phyloP scores from a whole-genome alignment of 2,888 invertebrate genomes.

The Amphipoea oculea region DNA sequence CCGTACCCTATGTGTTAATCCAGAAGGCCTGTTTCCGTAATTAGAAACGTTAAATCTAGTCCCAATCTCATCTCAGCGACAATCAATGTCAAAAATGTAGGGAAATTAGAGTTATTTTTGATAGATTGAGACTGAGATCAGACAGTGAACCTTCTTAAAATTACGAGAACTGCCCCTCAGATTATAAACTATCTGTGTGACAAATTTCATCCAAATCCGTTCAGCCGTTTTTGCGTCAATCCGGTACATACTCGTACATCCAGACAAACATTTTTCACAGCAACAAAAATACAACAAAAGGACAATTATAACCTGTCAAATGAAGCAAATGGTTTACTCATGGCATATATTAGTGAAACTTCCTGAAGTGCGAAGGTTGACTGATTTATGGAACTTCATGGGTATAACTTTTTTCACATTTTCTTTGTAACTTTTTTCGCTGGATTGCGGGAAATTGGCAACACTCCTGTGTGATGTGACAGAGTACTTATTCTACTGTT shows the following conservation, averaged over 20 bases:
- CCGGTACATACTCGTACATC: background rate
- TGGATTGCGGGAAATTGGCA: constrained; percentile 26
- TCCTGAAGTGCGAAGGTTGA: constrained; percentile 51
- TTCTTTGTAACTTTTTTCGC: constrained; percentile 24
- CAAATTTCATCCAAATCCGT: no score
- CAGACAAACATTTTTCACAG: background rate
- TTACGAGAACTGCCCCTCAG: no score
- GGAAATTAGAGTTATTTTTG: no score
- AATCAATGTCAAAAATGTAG: no score
- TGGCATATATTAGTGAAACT: constrained; percentile 39
- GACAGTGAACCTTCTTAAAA: no score
- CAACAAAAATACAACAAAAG: no score
- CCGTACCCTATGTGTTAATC: no score
- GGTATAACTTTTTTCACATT: constrained; percentile 17
- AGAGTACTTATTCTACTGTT: constrained; percentile 12
- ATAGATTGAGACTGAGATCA: no score
- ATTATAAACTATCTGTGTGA: no score
- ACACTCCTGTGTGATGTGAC: constrained; percentile 7
- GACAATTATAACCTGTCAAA: constrained; percentile 32
- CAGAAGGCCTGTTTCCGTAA: no score
- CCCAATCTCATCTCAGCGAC: no score
- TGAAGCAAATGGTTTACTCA: constrained; percentile 15
- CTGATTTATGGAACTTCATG: constrained; percentile 44
- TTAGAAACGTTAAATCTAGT: no score
- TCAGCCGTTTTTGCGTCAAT: background rate